A percentile compares a stretch with the other conserved stretches of the same genome.
Evolutionary conservation across 1,140 invertebrate genomes (phyloP).

Genomic region (Lysiphlebus fabarum): DNA sequence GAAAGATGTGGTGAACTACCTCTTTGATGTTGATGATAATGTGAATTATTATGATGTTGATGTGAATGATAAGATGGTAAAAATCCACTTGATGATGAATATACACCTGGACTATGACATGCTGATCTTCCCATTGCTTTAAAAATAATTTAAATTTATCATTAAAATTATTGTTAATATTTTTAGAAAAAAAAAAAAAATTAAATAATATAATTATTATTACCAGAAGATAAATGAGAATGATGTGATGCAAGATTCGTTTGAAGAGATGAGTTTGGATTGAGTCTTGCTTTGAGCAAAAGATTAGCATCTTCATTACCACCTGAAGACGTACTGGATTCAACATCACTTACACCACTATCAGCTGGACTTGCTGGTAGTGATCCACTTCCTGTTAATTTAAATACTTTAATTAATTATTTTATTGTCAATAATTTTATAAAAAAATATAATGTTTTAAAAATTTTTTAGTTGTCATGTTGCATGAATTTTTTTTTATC

Average conservation of each 20-base stretch:
- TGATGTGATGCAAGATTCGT: slow-evolving; percentile 49
- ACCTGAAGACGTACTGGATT: slow-evolving; percentile 85
- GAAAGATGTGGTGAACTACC: slow-evolving; percentile 51
- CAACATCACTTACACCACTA: slow-evolving; percentile 94
- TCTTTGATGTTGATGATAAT: slow-evolving; percentile 48
- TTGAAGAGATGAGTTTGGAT: slow-evolving; percentile 55
- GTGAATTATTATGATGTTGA: slow-evolving; percentile 45
- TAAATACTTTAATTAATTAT: slow-evolving; percentile 1
- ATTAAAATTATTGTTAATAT: too few species aligned
- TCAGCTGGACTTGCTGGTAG: slow-evolving; percentile 95
- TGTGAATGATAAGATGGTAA: slow-evolving; percentile 50
- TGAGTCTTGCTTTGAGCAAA: slow-evolving; percentile 79
- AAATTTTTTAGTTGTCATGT: too few species aligned
- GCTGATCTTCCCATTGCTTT: slow-evolving; percentile 56
- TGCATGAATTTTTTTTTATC: too few species aligned
- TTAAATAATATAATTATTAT: slow-evolving; percentile 21
- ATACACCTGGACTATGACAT: slow-evolving; percentile 57
- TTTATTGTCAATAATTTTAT: not conserved
- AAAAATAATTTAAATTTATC: too few species aligned
- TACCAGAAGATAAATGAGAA: slow-evolving; percentile 53
- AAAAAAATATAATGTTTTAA: not conserved
- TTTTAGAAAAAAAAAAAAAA: not conserved
- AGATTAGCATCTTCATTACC: slow-evolving; percentile 78
- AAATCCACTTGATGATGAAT: slow-evolving; percentile 43
- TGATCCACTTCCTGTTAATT: slow-evolving; percentile 65